Percentiles rank a stretch among this genome's conserved stretches.
Evolutionary conservation across 2,888 invertebrate species (phyloP).

Genomic region (Clistopyga incitator): DNA sequence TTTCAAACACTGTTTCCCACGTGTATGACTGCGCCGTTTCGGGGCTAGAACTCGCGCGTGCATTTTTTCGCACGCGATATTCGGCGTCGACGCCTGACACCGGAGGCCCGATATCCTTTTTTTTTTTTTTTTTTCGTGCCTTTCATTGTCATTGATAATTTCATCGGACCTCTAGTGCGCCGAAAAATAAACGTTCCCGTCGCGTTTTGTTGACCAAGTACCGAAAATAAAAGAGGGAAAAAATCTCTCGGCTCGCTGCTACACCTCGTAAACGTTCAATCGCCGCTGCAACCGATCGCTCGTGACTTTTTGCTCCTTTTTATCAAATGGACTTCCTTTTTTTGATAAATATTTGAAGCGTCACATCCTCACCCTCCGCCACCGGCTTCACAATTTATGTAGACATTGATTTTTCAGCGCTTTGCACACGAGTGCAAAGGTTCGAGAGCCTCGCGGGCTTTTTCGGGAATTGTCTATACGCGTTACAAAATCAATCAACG

Average conservation of each 20-base stretch:
- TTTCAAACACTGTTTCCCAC: conserved; percentile 75
- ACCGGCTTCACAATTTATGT: conserved; percentile 22
- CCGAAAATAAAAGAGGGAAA: conserved; percentile 38
- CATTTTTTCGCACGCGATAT: conserved; percentile 39
- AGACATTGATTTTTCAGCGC: conserved; percentile 18
- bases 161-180: conserved; percentile 46
- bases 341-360: conserved; percentile 44
- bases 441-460: conserved; percentile 3
- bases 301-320: conserved; percentile 4
- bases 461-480: conserved; percentile 28
- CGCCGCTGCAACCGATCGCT: not conserved
- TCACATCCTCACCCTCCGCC: conserved; percentile 1
- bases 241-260: conserved; percentile 12
- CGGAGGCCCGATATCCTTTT: conserved; percentile 52
- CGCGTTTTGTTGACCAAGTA: conserved; percentile 43
- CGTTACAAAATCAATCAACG: conserved; percentile 57
- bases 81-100: conserved; percentile 50
- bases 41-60: conserved; percentile 37
- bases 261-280: not conserved
- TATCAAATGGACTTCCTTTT: not conserved
- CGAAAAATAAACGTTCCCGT: conserved; percentile 60
- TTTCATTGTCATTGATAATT: conserved; percentile 62
- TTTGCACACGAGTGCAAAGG: not conserved
- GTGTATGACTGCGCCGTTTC: conserved; percentile 59
- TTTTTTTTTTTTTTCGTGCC: conserved; percentile 54